Evolutionary conservation across 2,113 vertebrate genomes (phyloP), one percentile per base, ranked within the genome.

Genomic region (Phalacrocorax carbo): DNA sequence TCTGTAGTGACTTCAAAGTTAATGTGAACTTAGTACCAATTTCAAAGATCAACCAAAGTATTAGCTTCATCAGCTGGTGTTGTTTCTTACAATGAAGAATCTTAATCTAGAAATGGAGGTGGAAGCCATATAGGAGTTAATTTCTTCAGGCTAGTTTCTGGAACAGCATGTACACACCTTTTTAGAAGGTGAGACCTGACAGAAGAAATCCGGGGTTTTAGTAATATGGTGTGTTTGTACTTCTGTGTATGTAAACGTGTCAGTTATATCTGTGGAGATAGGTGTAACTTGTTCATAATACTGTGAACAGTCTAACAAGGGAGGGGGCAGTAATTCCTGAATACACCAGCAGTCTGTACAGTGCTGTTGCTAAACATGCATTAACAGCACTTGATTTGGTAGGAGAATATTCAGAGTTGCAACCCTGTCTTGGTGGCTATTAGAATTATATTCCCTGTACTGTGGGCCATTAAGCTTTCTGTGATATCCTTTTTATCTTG

Each of bases 401-500:
- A 64, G 66, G 85, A 79, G 76, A 80, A 51, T 78, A 48, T 62
- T 92, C 44, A 71, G 51, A 65, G 9, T 52, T 81, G 80, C 79
- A 54, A 82, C 80, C 46, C 64, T 88, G n/a, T 82, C 40, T 93
- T 80, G 52, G 32, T 93, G 72, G 64, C 75, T 94, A 1, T 96
- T 89, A 58, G 83, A 86, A 55, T 90, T 77, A 21, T 34, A 46
- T 96, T 93, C 90, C 61, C 44, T 81, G 36, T 90, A 66, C 65
- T 91, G 62, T 73, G 90, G 77, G 90, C 71, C 72, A 86, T 36
- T 87, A 91, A 1, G 5, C 36, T 97, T 88, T 88, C 81, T 97
- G 73, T 54, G 86, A 68, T 97, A 95, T 52, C 70, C 86, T 94
- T 97, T 97, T 96, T 52, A 90, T 65, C 38, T 84, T 61, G 65